Conservation (phyloP, 2,888 invertebrate species). For the Diaperis boleti region DNA sequence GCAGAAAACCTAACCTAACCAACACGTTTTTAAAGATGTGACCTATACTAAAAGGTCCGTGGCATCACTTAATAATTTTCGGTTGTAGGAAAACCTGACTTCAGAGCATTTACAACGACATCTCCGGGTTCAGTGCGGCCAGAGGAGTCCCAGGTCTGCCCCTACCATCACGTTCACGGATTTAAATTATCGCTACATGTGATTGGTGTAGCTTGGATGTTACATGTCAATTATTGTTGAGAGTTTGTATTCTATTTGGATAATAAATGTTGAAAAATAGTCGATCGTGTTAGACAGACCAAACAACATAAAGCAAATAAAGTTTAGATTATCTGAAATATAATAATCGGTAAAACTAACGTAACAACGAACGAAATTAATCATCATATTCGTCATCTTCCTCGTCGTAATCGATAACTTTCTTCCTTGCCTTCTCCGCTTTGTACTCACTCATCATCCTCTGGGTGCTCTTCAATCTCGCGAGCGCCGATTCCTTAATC, state of each 20-base stretch:
- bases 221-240: slow-evolving; percentile 33
- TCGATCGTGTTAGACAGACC: no score
- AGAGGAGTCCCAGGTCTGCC: slow-evolving; percentile 69
- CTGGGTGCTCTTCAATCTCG: slow-evolving; percentile 10
- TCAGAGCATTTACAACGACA: slow-evolving; percentile 46
- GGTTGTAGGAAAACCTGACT: slow-evolving; percentile 54
- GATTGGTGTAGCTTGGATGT: slow-evolving; percentile 5
- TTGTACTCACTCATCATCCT: neutral
- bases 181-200: slow-evolving; percentile 28
- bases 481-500: slow-evolving; percentile 52
- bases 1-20: no score
- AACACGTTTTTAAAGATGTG: no score
- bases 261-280: slow-evolving; percentile 34
- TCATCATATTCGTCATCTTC: neutral
- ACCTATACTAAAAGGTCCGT: no score
- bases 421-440: neutral
- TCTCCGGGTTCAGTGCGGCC: slow-evolving; percentile 24
- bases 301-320: no score
- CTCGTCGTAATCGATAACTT: neutral
- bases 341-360: no score
- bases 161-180: slow-evolving; percentile 72
- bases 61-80: neutral
- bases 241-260: slow-evolving; percentile 26
- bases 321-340: no score
- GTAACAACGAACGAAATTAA: no score